A percentile compares a stretch with the other conserved stretches of the same genome.
These are phyloP conservation scores for Artemisiospiza belli DNA, from an alignment of 2,113 vertebrate genomes.

Conservation along the genomic window DNA sequence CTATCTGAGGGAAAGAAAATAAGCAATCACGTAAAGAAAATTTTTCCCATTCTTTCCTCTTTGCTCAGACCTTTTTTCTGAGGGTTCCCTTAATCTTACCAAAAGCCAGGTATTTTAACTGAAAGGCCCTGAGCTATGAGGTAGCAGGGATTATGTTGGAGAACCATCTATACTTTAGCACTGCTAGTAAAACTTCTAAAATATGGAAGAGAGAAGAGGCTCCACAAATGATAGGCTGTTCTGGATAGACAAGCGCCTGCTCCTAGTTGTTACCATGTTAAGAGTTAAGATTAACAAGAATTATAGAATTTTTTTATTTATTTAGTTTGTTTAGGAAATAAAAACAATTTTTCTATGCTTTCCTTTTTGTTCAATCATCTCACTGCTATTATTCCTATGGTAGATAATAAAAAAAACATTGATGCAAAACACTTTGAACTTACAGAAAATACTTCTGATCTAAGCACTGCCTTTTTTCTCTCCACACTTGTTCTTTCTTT, in stretches of 20 bases:
- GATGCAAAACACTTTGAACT: neutral
- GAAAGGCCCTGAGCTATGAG: neutral
- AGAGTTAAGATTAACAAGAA: neutral
- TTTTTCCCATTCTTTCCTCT: neutral
- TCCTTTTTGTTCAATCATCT: neutral
- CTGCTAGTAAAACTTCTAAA: neutral
- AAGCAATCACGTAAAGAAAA: neutral
- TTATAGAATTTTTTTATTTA: neutral
- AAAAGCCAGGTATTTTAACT: neutral
- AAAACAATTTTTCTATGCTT: too few species aligned
- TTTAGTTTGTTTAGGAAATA: neutral
- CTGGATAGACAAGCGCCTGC: neutral
- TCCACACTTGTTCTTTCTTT: neutral
- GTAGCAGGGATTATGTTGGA: neutral
- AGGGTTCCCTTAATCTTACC: neutral
- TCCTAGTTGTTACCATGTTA: neutral
- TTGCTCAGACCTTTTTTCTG: neutral
- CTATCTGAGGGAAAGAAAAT: neutral
- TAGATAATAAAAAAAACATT: neutral
- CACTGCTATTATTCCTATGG: neutral
- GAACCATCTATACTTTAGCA: accelerated
- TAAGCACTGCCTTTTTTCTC: neutral
- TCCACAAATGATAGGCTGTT: neutral
- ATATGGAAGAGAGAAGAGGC: neutral
- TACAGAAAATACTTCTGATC: neutral